Evolutionary conservation across 2,113 vertebrate genomes (phyloP), one percentile per base, ranked within the genome.

Genomic region (Vicugna pacos): DNA sequence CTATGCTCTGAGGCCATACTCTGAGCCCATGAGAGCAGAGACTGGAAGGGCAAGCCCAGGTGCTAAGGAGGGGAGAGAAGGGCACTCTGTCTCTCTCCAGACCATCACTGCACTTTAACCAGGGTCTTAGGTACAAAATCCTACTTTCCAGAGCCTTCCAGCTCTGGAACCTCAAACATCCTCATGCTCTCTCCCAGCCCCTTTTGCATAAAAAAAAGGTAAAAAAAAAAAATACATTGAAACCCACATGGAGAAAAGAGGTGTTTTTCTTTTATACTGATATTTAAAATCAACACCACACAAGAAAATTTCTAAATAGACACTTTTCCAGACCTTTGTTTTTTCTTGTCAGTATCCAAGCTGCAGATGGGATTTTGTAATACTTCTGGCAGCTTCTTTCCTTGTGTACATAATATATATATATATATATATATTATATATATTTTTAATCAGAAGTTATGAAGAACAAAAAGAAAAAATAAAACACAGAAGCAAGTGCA

Each of bases 401-500:
- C 94, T 97, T 96, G 89, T 98, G 98, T 98, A 98, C 92, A 98
- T 98, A 97, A 98, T 98, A 98, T 98, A 98, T 98, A 97, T 98
- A 96, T 86, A 97, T 38, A 42, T 42, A 42, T 42, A 42, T 42
- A 42, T 42, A 42, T 42, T 42, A 97, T 97, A 98, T 98, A 98
- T 97, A 96, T 98, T 98, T 98, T 98, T 98, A 98, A 98, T 97
- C 97, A 98, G 97, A 98, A 96, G 97, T 96, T 97, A 98, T 98
- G 98, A 98, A 98, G 97, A 98, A 98, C 98, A 98, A 98, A 98
- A 98, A 90, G 24, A 96, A 86, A 92, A 85, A 94, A 92, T 38
- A 88, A 81, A 94, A 89, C 80, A 97, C 93, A 92, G 92, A 98
- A 97, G 93, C 92, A 98, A 98, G 98, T 99, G 98, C 98, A 99